Conservation (phyloP, 2,888 invertebrate species). For the Andrena dorsata region DNA sequence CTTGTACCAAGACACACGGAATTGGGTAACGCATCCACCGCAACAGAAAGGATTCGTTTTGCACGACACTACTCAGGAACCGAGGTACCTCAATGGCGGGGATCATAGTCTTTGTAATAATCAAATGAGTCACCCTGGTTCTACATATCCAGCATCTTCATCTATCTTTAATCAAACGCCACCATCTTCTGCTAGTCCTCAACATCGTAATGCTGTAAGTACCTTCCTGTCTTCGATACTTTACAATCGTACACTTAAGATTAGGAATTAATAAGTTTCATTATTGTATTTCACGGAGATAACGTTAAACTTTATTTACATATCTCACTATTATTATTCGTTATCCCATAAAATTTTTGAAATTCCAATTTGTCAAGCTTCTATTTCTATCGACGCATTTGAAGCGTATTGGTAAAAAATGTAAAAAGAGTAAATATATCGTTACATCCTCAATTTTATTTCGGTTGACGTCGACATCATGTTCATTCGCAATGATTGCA, state of each 20-base stretch:
- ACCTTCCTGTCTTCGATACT: conserved; percentile 12
- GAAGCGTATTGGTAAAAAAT: neutral
- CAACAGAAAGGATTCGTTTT: conserved; percentile 89
- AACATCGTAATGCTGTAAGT: conserved; percentile 87
- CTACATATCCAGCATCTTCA: conserved; percentile 85
- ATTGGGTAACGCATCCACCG: conserved; percentile 82
- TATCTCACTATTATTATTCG: too few species aligned
- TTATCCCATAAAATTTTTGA: too few species aligned
- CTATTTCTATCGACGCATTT: neutral
- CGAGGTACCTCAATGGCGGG: conserved; percentile 89
- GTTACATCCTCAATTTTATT: neutral
- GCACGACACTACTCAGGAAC: conserved; percentile 86
- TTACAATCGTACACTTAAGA: neutral
- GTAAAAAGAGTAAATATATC: neutral
- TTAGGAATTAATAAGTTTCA: neutral
- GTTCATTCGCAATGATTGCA: neutral
- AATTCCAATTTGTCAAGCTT: neutral
- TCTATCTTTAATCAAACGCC: conserved; percentile 85
- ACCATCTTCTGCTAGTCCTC: conserved; percentile 88
- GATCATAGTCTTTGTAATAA: conserved; percentile 86
- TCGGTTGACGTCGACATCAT: neutral
- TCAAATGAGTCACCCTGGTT: conserved; percentile 86
- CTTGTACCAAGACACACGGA: conserved; percentile 82
- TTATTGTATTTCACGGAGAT: neutral
- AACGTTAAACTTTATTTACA: neutral